These are phyloP conservation scores for Agrochola lychnidis DNA, from an alignment of 2,888 invertebrate genomes.

Conservation along the genomic window DNA sequence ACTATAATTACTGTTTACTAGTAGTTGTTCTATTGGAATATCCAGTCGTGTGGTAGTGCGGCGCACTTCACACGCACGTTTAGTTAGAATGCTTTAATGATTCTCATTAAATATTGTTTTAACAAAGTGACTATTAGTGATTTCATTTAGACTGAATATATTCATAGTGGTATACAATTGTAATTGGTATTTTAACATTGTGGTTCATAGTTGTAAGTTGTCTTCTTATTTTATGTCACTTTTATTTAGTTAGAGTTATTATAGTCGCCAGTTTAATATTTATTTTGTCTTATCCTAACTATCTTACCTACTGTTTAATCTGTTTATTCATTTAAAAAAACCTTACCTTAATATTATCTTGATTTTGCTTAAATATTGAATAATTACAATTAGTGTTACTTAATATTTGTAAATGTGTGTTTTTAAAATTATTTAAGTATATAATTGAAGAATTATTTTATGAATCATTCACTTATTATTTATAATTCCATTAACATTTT, in stretches of 20 bases:
- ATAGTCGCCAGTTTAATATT: background rate
- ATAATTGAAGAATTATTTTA: background rate
- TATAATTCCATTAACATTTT: background rate
- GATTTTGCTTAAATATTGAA: background rate
- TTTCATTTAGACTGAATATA: background rate
- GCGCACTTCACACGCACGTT: conserved; percentile 51
- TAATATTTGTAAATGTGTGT: background rate
- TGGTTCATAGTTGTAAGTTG: background rate
- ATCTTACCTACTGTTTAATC: background rate
- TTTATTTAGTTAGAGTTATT: background rate
- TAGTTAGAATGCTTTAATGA: conserved; percentile 18
- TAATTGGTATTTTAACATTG: conserved; percentile 7
- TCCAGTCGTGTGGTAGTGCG: conserved; percentile 59
- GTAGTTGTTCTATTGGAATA: conserved; percentile 48
- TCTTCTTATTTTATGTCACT: conserved; percentile 7
- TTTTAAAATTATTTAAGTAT: conserved; percentile 4
- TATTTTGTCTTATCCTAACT: background rate
- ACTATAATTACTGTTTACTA: conserved; percentile 59
- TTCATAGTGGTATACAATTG: conserved; percentile 4
- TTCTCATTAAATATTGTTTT: conserved; percentile 6
- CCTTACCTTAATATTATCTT: background rate
- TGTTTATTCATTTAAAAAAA: background rate
- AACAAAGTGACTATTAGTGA: background rate
- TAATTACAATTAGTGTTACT: background rate
- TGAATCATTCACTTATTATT: background rate